Base-by-base conservation (phyloP, 2,113 vertebrate genomes). In the Alethe castanea region DNA sequence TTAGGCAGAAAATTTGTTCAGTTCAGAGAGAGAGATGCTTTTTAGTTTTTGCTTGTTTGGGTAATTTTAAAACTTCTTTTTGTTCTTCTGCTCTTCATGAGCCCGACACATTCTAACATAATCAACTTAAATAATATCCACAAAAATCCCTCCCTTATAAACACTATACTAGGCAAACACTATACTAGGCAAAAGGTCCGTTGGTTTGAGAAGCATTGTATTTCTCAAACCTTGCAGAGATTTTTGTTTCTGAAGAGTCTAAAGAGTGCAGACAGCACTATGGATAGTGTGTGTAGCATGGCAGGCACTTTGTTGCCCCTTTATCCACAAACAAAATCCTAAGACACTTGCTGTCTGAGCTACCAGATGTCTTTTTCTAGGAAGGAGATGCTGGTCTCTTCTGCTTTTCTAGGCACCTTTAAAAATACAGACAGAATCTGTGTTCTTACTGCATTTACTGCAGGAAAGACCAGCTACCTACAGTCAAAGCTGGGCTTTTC, bases 231-330 rank as follows among this genome's bases (percentile, higher is more conserved):
- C 14, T n/a, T 73, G 33, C 6, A 35, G 36, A 73, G 15, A 29
- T 73, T 83, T 93, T 69, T 47, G 10, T 45, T 85, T 78, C 56
- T 67, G 33, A 52, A 42, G 23, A 3, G 14, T 33, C 44, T 42
- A 26, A 73, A 86, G 33, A 56, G 19, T 29, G 2, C 31, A 60
- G 64, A 36, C 6, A 69, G 8, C 25, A 15, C 18, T 26, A 23
- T 0, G 2, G 31, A 38, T 7, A 40, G 19, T 9, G 8, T 0
- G 0, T 2, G 3, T 33, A 40, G 19, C 35, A 17, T 20, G 24
- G 31, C n/a, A 81, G 52, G 19, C 23, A 71, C 23, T 22, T 89
- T 3, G 1, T 45, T 62, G 16, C 38, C 20, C 26, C 42, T 91
- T 77, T 40, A 47, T 50, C 64, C 52, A 62, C 35, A n/a, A 66